A percentile compares a stretch with the other conserved stretches of the same genome.
These are phyloP conservation scores for Rhodophaea formosa DNA, from an alignment of 2,888 invertebrate genomes.

Conservation along the genomic window DNA sequence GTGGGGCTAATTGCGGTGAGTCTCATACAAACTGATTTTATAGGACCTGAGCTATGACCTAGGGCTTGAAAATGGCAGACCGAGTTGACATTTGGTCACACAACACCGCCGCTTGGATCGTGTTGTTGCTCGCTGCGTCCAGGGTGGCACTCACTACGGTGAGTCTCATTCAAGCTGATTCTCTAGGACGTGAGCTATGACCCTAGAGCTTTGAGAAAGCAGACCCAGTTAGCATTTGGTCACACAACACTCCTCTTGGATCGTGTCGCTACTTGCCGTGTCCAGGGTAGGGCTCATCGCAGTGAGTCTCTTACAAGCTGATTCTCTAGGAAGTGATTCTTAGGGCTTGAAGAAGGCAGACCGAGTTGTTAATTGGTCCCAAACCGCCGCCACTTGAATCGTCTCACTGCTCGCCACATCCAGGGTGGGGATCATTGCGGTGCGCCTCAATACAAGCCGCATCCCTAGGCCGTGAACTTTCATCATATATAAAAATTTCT, in stretches of 20 bases:
- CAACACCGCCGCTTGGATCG: conserved; percentile 88
- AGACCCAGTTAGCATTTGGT: conserved; percentile 91
- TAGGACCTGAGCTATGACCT: conserved; percentile 87
- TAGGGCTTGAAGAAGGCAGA: conserved; percentile 89
- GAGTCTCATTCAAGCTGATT: conserved; percentile 61
- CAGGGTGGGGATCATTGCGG: too few relatives aligned
- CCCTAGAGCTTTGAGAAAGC: conserved; percentile 87
- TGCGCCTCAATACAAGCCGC: too few relatives aligned
- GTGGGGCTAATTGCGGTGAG: conserved; percentile 87
- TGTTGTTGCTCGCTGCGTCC: conserved; percentile 85
- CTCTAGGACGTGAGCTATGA: conserved; percentile 87
- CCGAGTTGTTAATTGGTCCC: conserved; percentile 90
- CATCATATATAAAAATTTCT: too few relatives aligned
- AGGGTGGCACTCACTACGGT: conserved; percentile 89
- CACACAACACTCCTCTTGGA: conserved; percentile 90
- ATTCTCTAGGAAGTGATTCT: conserved; percentile 87
- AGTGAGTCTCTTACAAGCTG: conserved; percentile 67
- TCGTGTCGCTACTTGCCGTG: conserved; percentile 85
- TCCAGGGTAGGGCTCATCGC: conserved; percentile 88
- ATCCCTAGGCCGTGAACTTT: too few relatives aligned
- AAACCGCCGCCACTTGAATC: conserved; percentile 86
- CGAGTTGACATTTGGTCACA: conserved; percentile 91
- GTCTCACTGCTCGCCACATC: too few relatives aligned
- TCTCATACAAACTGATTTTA: conserved; percentile 64
- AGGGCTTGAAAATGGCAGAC: conserved; percentile 88